phyloP scores from a whole-genome alignment of 2,113 vertebrate genomes.

The Xiphophorus hellerii region DNA sequence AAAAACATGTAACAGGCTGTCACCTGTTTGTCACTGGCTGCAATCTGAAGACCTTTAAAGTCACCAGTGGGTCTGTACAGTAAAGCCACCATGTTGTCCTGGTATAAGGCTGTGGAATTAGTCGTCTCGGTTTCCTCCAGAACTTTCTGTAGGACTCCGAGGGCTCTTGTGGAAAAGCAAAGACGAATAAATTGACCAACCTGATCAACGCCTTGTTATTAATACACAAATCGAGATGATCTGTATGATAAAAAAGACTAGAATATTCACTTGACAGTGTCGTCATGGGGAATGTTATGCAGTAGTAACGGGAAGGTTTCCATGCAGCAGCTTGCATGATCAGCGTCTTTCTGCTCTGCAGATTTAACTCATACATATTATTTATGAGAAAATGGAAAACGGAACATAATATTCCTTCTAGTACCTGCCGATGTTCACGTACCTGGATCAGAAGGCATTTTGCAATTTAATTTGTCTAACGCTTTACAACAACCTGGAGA shows the following conservation, averaged over 20 bases:
- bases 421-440: too few relatives aligned
- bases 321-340: background rate
- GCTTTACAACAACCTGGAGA: too few relatives aligned
- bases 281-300: rapidly evolving
- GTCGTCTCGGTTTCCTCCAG: background rate
- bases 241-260: background rate
- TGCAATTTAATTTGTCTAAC: too few relatives aligned
- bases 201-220: background rate
- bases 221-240: background rate
- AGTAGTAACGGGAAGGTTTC: rapidly evolving
- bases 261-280: background rate
- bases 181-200: background rate
- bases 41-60: background rate
- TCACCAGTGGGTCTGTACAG: background rate
- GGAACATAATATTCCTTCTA: too few relatives aligned
- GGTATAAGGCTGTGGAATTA: background rate
- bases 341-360: too few relatives aligned
- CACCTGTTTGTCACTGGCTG: slow-evolving; percentile 12
- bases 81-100: background rate
- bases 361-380: too few relatives aligned
- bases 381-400: too few relatives aligned
- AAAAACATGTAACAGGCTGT: too few relatives aligned
- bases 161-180: background rate
- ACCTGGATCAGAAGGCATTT: too few relatives aligned
- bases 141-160: background rate